Conservation (phyloP, 2,888 invertebrate genomes). For the Hypsopygia costalis region DNA sequence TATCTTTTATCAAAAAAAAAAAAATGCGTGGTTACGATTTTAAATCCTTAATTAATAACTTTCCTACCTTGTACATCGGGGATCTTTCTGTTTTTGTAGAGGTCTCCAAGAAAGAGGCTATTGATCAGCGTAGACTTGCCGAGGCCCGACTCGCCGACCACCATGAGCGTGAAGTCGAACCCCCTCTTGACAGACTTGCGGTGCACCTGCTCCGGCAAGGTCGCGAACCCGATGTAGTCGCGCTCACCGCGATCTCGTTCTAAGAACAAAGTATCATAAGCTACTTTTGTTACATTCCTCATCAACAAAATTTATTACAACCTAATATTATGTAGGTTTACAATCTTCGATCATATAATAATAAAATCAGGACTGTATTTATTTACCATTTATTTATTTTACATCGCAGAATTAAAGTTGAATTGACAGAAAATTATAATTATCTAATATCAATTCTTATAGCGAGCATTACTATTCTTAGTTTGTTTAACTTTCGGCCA, state of each 20-base stretch:
- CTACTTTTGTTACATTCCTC: no score
- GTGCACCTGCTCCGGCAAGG: conserved; percentile 97
- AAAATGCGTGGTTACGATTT: conserved; percentile 3
- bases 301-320: no score
- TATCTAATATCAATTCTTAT: no score
- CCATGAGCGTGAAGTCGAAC: conserved; percentile 98
- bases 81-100: conserved; percentile 92
- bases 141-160: conserved; percentile 95
- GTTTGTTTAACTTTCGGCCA: no score
- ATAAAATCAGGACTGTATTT: no score
- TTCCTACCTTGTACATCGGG: conserved; percentile 85
- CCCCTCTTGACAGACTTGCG: conserved; percentile 97
- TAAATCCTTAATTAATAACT: no score
- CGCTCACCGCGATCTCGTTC: conserved; percentile 82
- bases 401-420: no score
- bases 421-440: no score
- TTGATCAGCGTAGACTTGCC: conserved; percentile 98
- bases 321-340: no score
- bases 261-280: conserved; percentile 32
- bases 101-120: conserved; percentile 95
- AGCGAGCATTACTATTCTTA: no score
- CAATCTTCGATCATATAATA: no score
- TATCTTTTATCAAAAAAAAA: background rate
- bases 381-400: no score
- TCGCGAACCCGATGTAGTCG: conserved; percentile 96